Base-by-base conservation (phyloP, 2,797 vertebrate species). In the Mico argentatus region DNA sequence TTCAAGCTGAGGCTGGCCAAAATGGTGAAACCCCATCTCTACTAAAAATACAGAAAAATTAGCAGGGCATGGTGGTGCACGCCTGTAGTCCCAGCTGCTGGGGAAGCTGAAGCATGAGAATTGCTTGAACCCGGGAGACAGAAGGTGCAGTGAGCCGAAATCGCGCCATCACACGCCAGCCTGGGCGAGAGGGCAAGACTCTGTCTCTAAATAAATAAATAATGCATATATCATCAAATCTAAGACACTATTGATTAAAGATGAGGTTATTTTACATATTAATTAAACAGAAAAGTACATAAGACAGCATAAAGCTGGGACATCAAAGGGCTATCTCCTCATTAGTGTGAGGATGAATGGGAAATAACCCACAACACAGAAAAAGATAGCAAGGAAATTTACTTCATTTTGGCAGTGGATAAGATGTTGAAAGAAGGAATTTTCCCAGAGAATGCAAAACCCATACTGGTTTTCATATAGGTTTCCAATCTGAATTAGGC, bases 311-410 rank as follows among this genome's bases (percentile, higher is more conserved):
- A 86, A 95, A 80, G 9, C 36, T 70, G 83, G 57, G 64, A 95
- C 0, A 70, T 80, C 44, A 55, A 48, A 92, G 24, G 46, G n/a
- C 33, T 85, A 0, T 93, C 24, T 96, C 2, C 33, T 77, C 90
- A n/a, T 27, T 88, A 36, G 20, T 76, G 0, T 64, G 52, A 82
- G 79, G 55, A 19, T 90, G 72, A 72, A 39, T 96, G 30, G 90
- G 24, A 93, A 94, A 33, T 75, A 39, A 88, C 30, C 20, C n/a
- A 75, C 24, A 33, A 72, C 44, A 22, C 26, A 77, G 33, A 91
- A 86, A 73, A 27, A 86, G n/a, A 83, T 59, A 88, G 17, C 84
- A 67, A 79, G 41, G 52, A 90, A 70, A 8, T 95, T 93, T 96
- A 61, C 72, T 89, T 93, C 46, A 59, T 3, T 88, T 83, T 82